Conservation (phyloP, 2,797 vertebrate genomes). For the Pteronotus mesoamericanus region DNA sequence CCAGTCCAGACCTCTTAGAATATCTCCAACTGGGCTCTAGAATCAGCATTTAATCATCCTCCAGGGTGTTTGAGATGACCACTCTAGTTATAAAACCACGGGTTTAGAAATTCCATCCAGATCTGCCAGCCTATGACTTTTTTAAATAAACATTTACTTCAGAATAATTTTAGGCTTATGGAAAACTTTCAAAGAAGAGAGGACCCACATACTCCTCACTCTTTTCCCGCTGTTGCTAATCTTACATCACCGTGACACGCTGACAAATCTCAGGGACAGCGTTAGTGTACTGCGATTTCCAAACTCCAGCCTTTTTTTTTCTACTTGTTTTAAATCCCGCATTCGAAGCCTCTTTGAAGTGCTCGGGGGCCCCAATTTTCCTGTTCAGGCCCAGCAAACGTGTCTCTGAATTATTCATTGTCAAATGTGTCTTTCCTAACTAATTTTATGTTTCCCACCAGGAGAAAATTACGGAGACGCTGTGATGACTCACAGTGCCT, state of each 20-base stretch:
- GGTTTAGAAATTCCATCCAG: too few relatives aligned
- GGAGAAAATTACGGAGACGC: not conserved
- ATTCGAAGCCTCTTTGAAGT: not conserved
- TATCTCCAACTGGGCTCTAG: not conserved
- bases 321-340: not conserved
- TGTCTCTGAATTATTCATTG: not conserved
- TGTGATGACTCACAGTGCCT: not conserved
- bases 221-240: not conserved
- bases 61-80: not conserved
- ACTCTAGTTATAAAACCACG: not conserved
- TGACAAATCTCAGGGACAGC: not conserved
- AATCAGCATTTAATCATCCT: not conserved
- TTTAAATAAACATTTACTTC: not conserved
- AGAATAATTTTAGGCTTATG: not conserved
- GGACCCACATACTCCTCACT: not conserved
- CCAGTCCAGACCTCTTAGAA: not conserved
- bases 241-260: accelerated
- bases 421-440: not conserved
- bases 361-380: not conserved
- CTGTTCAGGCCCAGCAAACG: not conserved
- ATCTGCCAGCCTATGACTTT: not conserved
- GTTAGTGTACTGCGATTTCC: not conserved
- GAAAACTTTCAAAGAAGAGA: not conserved
- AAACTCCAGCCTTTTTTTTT: not conserved
- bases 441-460: not conserved